Conservation (phyloP, 2,113 vertebrate species). For the Phodopus roborovskii region DNA sequence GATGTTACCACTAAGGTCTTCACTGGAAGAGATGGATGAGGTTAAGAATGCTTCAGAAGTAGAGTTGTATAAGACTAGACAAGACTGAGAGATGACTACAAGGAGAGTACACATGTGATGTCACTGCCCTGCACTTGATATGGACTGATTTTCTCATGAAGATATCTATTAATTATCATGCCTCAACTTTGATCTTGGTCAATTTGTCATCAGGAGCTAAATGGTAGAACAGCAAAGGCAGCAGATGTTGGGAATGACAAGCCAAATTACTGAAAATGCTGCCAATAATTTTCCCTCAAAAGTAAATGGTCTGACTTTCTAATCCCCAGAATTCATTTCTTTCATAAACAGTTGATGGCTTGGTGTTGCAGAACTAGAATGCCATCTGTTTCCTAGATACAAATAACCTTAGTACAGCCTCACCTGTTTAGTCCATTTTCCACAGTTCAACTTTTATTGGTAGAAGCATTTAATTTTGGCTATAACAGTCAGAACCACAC, state of each 20-base stretch:
- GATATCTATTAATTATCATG: conserved; percentile 53
- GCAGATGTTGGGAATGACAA: conserved; percentile 74
- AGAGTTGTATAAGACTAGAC: neutral
- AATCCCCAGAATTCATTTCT: conserved; percentile 72
- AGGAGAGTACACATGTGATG: neutral
- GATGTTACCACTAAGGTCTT: neutral
- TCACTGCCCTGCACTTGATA: neutral
- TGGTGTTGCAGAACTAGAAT: conserved; percentile 43
- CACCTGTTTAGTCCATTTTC: neutral
- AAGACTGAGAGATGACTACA: neutral
- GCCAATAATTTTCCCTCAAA: conserved; percentile 72
- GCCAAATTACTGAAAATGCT: conserved; percentile 70
- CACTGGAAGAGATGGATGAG: neutral
- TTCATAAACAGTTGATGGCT: conserved; percentile 48
- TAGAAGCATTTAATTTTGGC: neutral
- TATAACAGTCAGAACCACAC: neutral
- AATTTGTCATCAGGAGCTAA: conserved; percentile 69
- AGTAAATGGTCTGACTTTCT: conserved; percentile 70
- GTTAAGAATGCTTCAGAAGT: neutral
- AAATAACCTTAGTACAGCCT: conserved; percentile 48
- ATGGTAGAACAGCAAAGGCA: conserved; percentile 63
- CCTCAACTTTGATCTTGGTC: conserved; percentile 47
- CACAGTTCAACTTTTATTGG: conserved; percentile 13
- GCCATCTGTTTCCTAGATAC: conserved; percentile 71
- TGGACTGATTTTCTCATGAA: conserved; percentile 55